phyloP scores from a whole-genome alignment of 2,113 vertebrate genomes.

The Platysteira castanea region DNA sequence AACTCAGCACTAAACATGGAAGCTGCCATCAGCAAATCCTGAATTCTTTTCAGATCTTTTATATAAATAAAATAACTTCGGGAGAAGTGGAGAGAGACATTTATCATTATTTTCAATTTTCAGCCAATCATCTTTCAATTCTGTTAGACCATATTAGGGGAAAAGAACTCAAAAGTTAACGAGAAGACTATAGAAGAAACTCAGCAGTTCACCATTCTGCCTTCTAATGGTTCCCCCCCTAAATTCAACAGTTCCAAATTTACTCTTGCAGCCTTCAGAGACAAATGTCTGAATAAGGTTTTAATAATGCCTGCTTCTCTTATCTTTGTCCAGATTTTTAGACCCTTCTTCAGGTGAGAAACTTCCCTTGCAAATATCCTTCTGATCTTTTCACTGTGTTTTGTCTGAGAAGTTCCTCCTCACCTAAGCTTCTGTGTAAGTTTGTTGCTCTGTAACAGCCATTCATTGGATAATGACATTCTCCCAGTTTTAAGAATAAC shows the following conservation, averaged over 20 bases:
- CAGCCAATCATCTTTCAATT: neutral
- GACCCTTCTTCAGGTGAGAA: neutral
- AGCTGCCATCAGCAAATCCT: neutral
- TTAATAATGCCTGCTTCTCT: neutral
- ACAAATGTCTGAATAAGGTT: neutral
- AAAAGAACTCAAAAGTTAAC: neutral
- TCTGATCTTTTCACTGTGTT: neutral
- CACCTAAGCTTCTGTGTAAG: neutral
- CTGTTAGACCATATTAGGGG: rapidly evolving
- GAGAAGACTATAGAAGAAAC: neutral
- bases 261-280: neutral
- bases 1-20: neutral
- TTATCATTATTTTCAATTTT: neutral
- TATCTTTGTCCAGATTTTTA: neutral
- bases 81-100: rapidly evolving
- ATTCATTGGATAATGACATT: neutral
- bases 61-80: neutral
- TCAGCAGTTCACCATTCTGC: neutral
- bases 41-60: neutral
- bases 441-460: neutral
- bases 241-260: neutral
- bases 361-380: neutral
- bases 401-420: neutral
- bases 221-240: neutral
- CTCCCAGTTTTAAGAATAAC: neutral